phyloP scores from a whole-genome alignment of 2,113 vertebrate genomes.

The Anser cygnoides region DNA sequence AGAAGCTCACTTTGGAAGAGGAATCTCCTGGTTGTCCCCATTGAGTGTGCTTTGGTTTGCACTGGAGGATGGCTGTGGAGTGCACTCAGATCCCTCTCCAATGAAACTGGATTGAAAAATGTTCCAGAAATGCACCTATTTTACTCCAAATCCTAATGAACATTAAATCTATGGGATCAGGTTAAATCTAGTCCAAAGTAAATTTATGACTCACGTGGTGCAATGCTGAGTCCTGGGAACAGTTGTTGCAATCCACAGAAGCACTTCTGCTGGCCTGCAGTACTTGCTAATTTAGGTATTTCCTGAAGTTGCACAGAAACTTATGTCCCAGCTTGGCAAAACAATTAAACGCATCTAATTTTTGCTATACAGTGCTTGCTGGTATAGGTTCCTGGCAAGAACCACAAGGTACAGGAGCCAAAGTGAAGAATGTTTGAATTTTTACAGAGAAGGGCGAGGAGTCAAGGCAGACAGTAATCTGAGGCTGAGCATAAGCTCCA shows the following conservation, averaged over 20 bases:
- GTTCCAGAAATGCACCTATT: not conserved
- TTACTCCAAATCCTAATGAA: not conserved
- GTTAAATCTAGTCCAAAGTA: not conserved
- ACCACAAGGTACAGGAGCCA: not conserved
- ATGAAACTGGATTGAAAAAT: not conserved
- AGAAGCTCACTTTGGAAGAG: not conserved
- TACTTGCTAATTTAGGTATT: not conserved
- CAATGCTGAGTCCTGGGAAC: not conserved
- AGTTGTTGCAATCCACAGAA: not conserved
- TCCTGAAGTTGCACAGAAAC: not conserved
- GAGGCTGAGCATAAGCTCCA: not conserved
- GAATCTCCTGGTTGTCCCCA: not conserved
- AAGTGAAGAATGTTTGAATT: conserved; percentile 18
- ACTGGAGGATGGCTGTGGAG: not conserved
- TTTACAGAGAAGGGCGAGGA: not conserved
- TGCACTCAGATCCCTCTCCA: not conserved
- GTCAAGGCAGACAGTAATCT: conserved; percentile 32
- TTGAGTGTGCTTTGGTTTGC: not conserved
- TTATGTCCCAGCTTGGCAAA: not conserved
- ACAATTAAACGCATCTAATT: not conserved
- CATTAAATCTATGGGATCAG: not conserved
- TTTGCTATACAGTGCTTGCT: not conserved
- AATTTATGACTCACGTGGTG: not conserved
- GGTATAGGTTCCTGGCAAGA: not conserved
- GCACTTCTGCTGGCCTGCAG: not conserved